Conservation (phyloP, 2,797 vertebrate genomes). For the Arremon aurantiirostris region DNA sequence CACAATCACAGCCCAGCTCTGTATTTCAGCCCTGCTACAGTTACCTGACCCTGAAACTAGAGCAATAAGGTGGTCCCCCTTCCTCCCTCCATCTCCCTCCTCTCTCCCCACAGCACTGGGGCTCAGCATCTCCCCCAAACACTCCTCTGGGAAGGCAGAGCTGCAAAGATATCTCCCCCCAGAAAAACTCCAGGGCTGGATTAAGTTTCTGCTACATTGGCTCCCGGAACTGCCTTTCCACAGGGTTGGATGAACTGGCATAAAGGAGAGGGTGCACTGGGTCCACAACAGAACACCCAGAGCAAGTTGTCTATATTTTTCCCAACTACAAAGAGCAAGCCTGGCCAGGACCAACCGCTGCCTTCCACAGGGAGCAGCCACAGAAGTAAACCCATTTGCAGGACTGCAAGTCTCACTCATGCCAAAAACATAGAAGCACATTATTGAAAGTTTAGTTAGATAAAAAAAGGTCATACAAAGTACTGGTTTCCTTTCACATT, state of each 20-base stretch:
- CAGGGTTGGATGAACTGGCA: background rate
- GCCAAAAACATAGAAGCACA: background rate
- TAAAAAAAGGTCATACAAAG: constrained; percentile 29
- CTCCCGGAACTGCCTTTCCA: background rate
- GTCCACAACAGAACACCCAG: background rate
- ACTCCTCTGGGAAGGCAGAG: background rate
- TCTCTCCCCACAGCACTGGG: background rate
- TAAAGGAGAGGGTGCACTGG: background rate
- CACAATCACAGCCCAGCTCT: background rate
- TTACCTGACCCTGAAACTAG: background rate
- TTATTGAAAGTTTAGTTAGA: background rate
- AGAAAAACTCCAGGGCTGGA: background rate
- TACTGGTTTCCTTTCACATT: constrained; percentile 35
- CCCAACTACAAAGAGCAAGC: background rate
- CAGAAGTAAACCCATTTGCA: background rate
- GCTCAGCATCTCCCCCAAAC: background rate
- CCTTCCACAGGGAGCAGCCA: background rate
- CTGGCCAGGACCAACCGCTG: background rate
- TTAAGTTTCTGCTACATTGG: background rate
- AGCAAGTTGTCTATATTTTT: background rate
- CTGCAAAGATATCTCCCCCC: background rate
- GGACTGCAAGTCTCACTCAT: background rate
- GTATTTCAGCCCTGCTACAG: background rate
- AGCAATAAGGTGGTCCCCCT: background rate
- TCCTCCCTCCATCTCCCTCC: background rate